Evolutionary conservation across 2,113 vertebrate genomes (phyloP).

Genomic region (Aspidoscelis tigris): DNA sequence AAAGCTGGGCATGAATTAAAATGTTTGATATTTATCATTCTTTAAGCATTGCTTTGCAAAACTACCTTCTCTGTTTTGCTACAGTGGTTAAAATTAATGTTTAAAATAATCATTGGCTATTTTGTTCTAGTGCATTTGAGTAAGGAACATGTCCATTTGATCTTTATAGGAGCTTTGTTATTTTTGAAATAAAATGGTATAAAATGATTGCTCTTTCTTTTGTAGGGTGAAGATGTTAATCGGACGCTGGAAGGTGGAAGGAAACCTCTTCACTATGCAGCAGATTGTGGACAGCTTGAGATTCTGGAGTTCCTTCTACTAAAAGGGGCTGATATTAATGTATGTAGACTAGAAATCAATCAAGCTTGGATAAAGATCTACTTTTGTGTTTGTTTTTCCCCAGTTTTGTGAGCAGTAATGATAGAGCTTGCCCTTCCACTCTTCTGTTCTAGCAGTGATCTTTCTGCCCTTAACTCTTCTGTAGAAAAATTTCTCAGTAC

Average conservation of each 20-base stretch:
- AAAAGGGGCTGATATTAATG: slow-evolving; percentile 94
- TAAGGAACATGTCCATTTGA: background rate
- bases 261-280: slow-evolving; percentile 93
- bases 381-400: too few species aligned
- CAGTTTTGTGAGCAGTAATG: too few species aligned
- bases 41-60: background rate
- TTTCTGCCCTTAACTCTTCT: too few species aligned
- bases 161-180: background rate
- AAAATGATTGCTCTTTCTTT: background rate
- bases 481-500: too few species aligned
- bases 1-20: background rate
- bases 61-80: background rate
- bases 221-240: slow-evolving; percentile 92
- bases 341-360: slow-evolving; percentile 70
- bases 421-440: too few species aligned
- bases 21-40: background rate
- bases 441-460: too few species aligned
- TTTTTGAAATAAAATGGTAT: slow-evolving; percentile 17
- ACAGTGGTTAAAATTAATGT: background rate
- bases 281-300: slow-evolving; percentile 90
- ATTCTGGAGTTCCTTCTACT: slow-evolving; percentile 91
- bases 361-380: background rate
- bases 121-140: background rate
- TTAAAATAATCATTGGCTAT: background rate
- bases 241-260: slow-evolving; percentile 88